Evolutionary conservation across 2,797 vertebrate genomes (phyloP).

Genomic region (Allochrocebus solatus): DNA sequence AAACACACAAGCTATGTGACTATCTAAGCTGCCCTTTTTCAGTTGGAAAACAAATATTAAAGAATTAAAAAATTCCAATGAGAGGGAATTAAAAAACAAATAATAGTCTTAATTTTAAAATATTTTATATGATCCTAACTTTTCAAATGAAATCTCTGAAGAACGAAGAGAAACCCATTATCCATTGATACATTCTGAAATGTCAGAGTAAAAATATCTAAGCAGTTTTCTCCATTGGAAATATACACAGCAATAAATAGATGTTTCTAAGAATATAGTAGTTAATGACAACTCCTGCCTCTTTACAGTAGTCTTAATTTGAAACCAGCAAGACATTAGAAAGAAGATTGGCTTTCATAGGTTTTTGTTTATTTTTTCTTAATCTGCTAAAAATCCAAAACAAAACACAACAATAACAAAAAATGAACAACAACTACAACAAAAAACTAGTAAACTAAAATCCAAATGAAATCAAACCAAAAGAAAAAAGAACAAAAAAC

Average conservation of each 20-base stretch:
- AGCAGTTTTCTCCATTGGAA: neutral
- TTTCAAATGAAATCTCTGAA: slow-evolving; percentile 14
- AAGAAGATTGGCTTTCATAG: neutral
- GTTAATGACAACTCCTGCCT: neutral
- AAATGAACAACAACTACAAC: neutral
- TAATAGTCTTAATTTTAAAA: neutral
- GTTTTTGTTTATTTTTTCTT: neutral
- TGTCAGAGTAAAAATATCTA: neutral
- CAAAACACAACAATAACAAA: neutral
- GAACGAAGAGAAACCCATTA: neutral
- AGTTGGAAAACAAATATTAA: neutral
- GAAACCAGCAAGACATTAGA: neutral
- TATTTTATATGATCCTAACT: neutral
- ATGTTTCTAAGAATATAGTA: neutral
- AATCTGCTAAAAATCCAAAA: neutral
- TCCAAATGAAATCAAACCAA: neutral
- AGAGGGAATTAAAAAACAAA: neutral
- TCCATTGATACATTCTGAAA: neutral
- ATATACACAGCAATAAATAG: neutral
- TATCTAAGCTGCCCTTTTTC: neutral
- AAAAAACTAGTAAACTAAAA: neutral
- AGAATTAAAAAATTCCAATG: neutral
- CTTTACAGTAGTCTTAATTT: neutral
- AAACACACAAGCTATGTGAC: neutral
- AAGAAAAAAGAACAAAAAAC: neutral